Base-by-base conservation (phyloP, 2,888 invertebrate genomes). In the Leptinotarsa juncta region DNA sequence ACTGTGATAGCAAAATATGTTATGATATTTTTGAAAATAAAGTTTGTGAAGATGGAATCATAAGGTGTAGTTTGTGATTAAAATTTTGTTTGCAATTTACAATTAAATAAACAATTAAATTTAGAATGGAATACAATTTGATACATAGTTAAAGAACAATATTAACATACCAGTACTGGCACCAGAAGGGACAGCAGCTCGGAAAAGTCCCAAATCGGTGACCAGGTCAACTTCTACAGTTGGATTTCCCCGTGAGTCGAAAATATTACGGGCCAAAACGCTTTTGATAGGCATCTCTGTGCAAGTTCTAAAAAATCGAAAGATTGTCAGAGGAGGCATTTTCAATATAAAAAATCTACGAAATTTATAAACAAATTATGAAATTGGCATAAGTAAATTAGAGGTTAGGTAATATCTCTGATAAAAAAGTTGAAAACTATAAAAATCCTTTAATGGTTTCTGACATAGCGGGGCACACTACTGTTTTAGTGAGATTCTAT, bases 181-280 rank as follows among this genome's bases (percentile, higher is more conserved):
- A 77, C 99, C 99, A 73, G 98, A 98, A 65, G 99, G 99, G 5
- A 99, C 99, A 72, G 98, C 99, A 74, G 98, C 97, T 76, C 97
- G 92, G 90, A 95, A 96, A 5, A 95, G 89, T 65, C 95, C 97
- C 85, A 94, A 92, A 82, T 94, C 97, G 32, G 94, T 94, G 3
- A 93, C 91, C 83, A 94, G 87, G 86, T 94, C 94, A 82, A 99
- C 99, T 90, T 99, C 99, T 71, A 99, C 98, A 62, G 99, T 99
- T 81, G 99, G 99, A 88, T 99, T 99, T 79, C 99, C 99, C 88
- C 99, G 95, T 75, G 98, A 99, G 91, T 99, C 99, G 89, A 96
- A 99, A 89, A 99, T 99, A 90, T 97, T 97, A 88, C 99, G 96
- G 81, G 99, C 99, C 86, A 94, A 93, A 86, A 99, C 94, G 79